Conservation (phyloP, 1,140 invertebrate genomes). For the Drosophila chauvacae region DNA sequence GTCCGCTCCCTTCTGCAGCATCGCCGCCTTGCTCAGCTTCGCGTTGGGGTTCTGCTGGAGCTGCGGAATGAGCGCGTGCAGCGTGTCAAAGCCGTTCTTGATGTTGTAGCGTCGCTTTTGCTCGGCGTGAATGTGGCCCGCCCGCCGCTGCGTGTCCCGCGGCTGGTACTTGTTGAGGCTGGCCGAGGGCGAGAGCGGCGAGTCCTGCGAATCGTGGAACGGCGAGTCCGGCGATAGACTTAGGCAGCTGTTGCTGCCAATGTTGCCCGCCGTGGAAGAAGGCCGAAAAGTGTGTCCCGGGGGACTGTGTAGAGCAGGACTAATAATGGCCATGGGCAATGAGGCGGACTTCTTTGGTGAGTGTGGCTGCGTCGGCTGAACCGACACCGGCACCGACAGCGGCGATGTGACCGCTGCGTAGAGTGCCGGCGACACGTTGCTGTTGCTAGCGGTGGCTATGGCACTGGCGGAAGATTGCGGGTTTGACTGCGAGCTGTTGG, state of each 20-base stretch:
- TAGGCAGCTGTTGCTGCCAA: slow-evolving; percentile 49
- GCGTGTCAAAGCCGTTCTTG: slow-evolving; percentile 98
- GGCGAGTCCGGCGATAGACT: slow-evolving; percentile 80
- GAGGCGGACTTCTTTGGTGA: slow-evolving; percentile 83
- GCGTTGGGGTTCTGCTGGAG: slow-evolving; percentile 95
- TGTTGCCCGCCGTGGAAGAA: slow-evolving; percentile 10
- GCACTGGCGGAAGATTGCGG: slow-evolving; percentile 69
- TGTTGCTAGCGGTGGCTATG: slow-evolving; percentile 52
- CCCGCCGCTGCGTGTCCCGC: slow-evolving; percentile 87
- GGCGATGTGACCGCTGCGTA: slow-evolving; percentile 53
- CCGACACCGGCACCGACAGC: slow-evolving; percentile 37
- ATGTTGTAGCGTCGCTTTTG: slow-evolving; percentile 99
- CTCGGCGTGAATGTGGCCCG: slow-evolving; percentile 97
- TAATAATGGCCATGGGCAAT: slow-evolving; percentile 65
- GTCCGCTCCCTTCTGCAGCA: slow-evolving; percentile 98
- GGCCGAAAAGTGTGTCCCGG: slow-evolving; percentile 57
- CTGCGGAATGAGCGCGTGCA: slow-evolving; percentile 97
- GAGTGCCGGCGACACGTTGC: slow-evolving; percentile 42
- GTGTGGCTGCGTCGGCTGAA: slow-evolving; percentile 55
- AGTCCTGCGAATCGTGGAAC: slow-evolving; percentile 79
- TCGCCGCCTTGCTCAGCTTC: slow-evolving; percentile 97
- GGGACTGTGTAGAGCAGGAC: slow-evolving; percentile 69
- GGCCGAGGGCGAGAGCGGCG: slow-evolving; percentile 85
- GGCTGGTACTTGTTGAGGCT: slow-evolving; percentile 79
- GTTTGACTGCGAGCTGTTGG: slow-evolving; percentile 58